phyloP scores from a whole-genome alignment of 2,113 vertebrate genomes.

The Rhabdornis inornatus region DNA sequence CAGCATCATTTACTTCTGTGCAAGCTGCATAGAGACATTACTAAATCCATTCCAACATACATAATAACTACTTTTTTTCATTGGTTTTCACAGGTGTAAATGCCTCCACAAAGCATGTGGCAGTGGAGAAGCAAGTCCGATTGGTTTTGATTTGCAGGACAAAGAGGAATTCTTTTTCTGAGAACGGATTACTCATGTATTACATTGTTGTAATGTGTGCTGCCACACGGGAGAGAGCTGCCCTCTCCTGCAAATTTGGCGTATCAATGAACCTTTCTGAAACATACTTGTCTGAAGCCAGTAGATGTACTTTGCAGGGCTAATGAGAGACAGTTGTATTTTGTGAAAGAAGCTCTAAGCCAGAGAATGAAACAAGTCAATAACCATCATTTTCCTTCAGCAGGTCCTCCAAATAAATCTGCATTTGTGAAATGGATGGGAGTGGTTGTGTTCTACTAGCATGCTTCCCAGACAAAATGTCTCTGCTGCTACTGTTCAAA shows the following conservation, averaged over 20 bases:
- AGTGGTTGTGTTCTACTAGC: not conserved
- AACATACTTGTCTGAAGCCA: not conserved
- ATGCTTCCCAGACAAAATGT: slow-evolving; percentile 17
- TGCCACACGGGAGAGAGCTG: not conserved
- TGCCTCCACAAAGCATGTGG: not conserved
- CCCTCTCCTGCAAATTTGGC: not conserved
- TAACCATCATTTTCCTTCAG: not conserved
- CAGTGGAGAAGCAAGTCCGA: not conserved
- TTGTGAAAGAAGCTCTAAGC: not conserved
- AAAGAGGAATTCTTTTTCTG: not conserved
- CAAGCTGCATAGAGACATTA: not conserved
- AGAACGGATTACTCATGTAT: not conserved
- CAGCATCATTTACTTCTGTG: slow-evolving; percentile 38
- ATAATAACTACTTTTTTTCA: not conserved
- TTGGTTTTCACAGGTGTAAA: slow-evolving; percentile 26
- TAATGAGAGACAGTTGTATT: not conserved
- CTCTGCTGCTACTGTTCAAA: slow-evolving; percentile 36
- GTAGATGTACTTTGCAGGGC: not conserved
- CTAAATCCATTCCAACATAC: not conserved
- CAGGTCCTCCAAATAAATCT: not conserved
- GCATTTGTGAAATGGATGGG: not conserved
- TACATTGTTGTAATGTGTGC: not conserved
- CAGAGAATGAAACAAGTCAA: not conserved
- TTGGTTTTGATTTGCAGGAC: not conserved
- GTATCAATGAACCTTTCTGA: not conserved